Evolutionary conservation across 2,888 invertebrate genomes (phyloP).

Genomic region (Epirrita christyi): DNA sequence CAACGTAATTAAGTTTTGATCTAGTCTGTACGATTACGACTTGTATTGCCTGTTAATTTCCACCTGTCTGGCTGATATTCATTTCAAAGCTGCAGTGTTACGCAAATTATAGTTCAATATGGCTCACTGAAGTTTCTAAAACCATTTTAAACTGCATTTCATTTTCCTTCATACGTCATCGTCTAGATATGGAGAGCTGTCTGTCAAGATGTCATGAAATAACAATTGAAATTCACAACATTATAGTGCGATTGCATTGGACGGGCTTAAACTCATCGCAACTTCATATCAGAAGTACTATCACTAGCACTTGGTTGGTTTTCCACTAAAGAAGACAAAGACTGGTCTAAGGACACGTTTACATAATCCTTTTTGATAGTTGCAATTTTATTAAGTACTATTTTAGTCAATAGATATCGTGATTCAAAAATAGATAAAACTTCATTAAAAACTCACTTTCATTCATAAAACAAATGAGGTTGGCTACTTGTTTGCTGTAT

Average conservation of each 20-base stretch:
- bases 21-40: no score
- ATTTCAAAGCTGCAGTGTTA: slow-evolving; percentile 5
- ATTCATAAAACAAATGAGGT: no score
- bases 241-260: not conserved
- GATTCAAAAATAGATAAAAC: no score
- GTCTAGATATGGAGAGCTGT: slow-evolving; percentile 17
- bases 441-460: no score
- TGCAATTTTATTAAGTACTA: no score
- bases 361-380: no score
- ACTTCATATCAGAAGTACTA: not conserved
- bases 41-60: not conserved
- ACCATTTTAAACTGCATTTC: slow-evolving; percentile 28
- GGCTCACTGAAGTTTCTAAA: slow-evolving; percentile 37
- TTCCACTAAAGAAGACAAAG: no score
- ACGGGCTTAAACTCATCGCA: not conserved
- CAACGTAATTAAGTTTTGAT: no score
- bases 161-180: slow-evolving; percentile 25
- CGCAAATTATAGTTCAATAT: slow-evolving; percentile 13
- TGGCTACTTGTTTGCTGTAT: no score
- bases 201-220: slow-evolving; percentile 1
- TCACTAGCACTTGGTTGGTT: no score
- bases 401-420: no score
- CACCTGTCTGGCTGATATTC: not conserved
- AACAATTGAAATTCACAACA: not conserved
- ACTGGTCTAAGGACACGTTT: no score